Evolutionary conservation across 1,140 invertebrate species (phyloP), one percentile per base, ranked within the genome.

Genomic region (Dryas iulia): DNA sequence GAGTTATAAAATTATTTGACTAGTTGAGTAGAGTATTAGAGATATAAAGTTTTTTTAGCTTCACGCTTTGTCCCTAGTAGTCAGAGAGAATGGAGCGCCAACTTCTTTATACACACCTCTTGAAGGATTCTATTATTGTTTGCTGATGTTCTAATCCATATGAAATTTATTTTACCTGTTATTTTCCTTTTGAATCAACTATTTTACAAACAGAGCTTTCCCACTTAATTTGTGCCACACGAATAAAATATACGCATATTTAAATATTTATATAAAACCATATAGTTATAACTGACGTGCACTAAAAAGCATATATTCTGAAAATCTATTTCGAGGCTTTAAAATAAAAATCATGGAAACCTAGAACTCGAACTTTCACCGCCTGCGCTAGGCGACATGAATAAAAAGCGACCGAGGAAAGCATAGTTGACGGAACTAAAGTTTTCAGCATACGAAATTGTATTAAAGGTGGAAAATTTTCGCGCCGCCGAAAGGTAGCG

Each of bases 361-460:
- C 8, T 21, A 53, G 52, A 53, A 53, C 21, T 53, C 21, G 12
- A 53, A 53, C 21, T 53, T 53, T 53, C 52, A 53, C 52, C 52
- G 52, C 33, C 52, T 53, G 23, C 52, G 3, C 52, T 24, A 53
- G n/a, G 18, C 52, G 52, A 53, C 52, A 53, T 30, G 52, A 68
- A 68, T 35, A 60, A 56, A 68, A 62, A 24, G 35, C n/a, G 24
- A 59, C 60, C 39, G 11, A 53, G 39, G 14, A 25, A 23, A 60
- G 28, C 58, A 31, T 54, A 54, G 35, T 68, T 68, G 66, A 57
- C 25, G 66, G 31, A 62, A 62, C 30, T 47, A 59, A 68, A 68
- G 14, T 68, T 68, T 60, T 39, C 66, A 33, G 52, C 59, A 62
- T 68, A 68, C 66, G 59, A 62, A 68, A 68, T 62, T 68, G 59